Base-by-base conservation (phyloP, 2,888 invertebrate genomes). In the Oxyteleia sp. region DNA sequence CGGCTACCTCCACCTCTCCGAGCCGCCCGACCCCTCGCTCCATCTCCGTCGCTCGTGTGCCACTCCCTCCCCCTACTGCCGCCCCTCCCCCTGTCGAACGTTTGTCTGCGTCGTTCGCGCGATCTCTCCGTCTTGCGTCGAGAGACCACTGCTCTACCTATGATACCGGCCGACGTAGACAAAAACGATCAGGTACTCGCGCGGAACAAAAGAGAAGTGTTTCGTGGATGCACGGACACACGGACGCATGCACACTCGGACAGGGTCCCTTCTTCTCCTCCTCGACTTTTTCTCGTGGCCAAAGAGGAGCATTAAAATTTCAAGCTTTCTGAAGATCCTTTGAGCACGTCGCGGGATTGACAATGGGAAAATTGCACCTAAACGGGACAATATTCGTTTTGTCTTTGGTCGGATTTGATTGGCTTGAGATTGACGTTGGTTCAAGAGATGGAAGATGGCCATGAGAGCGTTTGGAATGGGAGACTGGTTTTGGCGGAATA, bases 1-100 rank as follows among this genome's bases (percentile, higher is more conserved):
- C 76, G 88, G 87, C 89, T 86, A 88, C 89, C 89, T 89, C 91
- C 86, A 87, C 87, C 82, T 61, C 20, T 16, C 38, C 49, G 35
- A 66, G 35, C 71, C 71, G n/a, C 32, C 57, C 55, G 8, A 41
- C 41, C 41, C 55, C 71, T 29, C 64, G 43, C n/a, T n/a, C 45
- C 51, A 7, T 49, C 41, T 23, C 20, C 63, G 71, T 41, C 41
- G 51, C 72, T 51, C 72, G 51, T 51, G 20, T 51, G 5, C 20
- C 59, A 41, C 57, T 53, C 64, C 57, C 47, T 61, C 61, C 64
- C 57, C 29, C 49, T 16, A n/a, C n/a, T n/a, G n/a, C n/a, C 53
- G 11, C 32, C 15, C 49, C 57, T 61, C 20, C 16, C 41, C 23
- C 51, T 20, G 32, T 35, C 51, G 43, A 41, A 20, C 45, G 13